phyloP scores from a whole-genome alignment of 2,113 vertebrate species.

The Pelecanus crispus region DNA sequence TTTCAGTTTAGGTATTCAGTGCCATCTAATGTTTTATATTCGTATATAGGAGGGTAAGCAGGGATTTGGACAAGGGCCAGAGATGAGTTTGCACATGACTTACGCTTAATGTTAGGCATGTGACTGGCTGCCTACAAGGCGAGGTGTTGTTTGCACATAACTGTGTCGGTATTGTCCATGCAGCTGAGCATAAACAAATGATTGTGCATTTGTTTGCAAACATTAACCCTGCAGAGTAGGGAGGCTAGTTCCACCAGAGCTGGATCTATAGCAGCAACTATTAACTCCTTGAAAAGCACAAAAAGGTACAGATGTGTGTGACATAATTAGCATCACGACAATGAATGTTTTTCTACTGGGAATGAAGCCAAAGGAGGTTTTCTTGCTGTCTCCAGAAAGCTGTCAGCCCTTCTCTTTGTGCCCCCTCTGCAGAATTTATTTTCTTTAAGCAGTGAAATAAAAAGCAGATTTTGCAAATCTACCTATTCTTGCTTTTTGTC shows the following conservation, averaged over 20 bases:
- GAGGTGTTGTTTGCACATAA: conserved; percentile 19
- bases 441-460: neutral
- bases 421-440: neutral
- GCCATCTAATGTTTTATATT: neutral
- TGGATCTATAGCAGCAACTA: neutral
- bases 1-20: neutral
- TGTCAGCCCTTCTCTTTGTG: neutral
- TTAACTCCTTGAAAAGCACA: neutral
- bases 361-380: neutral
- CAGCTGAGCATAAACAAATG: conserved; percentile 14
- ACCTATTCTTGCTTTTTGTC: neutral
- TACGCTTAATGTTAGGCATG: neutral
- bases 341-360: neutral
- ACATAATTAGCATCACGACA: neutral
- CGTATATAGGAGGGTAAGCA: neutral
- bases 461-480: neutral
- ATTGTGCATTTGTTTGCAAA: conserved; percentile 2
- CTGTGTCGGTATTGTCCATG: conserved; percentile 8
- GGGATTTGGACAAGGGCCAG: neutral
- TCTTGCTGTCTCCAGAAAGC: neutral
- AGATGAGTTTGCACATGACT: conserved; percentile 32
- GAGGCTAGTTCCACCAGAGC: neutral
- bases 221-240: neutral
- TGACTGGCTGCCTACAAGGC: conserved; percentile 23
- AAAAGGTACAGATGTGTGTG: neutral